These are phyloP conservation scores for Gymnothorax reevesii DNA, from an alignment of 2,797 vertebrate species.

Conservation along the genomic window DNA sequence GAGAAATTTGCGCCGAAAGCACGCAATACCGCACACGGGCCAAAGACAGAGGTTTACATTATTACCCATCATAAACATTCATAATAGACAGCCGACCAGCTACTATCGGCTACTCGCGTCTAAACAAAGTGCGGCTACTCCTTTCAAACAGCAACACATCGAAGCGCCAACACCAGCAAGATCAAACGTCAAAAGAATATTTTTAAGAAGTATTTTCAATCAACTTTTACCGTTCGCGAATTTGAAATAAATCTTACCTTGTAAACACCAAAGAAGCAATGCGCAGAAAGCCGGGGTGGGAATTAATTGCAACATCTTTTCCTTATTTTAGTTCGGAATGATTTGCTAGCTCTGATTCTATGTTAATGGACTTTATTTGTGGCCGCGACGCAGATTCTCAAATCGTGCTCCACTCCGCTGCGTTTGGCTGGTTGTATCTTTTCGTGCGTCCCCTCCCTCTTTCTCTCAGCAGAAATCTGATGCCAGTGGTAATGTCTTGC, in stretches of 20 bases:
- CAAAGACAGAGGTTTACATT: neutral
- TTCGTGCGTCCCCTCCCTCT: constrained; percentile 41
- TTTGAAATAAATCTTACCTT: constrained; percentile 56
- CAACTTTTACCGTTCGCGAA: neutral
- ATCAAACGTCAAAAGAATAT: neutral
- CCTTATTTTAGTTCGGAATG: constrained; percentile 63
- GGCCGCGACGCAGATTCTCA: constrained; percentile 29
- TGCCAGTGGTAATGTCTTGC: constrained; percentile 70
- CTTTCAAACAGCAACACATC: neutral
- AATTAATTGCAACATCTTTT: constrained; percentile 57
- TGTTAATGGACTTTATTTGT: constrained; percentile 31
- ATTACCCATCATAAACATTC: neutral
- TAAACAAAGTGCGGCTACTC: neutral
- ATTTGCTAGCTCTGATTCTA: constrained; percentile 42
- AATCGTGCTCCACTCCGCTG: constrained; percentile 36
- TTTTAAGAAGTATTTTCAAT: neutral
- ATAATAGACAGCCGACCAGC: neutral
- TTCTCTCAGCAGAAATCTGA: constrained; percentile 71
- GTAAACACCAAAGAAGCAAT: constrained; percentile 64
- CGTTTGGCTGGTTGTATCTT: constrained; percentile 51
- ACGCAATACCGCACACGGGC: constrained; percentile 5
- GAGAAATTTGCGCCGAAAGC: neutral
- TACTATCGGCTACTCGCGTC: neutral
- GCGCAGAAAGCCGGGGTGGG: constrained; percentile 62
- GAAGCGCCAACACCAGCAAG: neutral